A percentile compares a stretch with the other conserved stretches of the same genome.
These are phyloP conservation scores for Oreochromis niloticus DNA, from an alignment of 2,113 vertebrate genomes.

Conservation along the genomic window DNA sequence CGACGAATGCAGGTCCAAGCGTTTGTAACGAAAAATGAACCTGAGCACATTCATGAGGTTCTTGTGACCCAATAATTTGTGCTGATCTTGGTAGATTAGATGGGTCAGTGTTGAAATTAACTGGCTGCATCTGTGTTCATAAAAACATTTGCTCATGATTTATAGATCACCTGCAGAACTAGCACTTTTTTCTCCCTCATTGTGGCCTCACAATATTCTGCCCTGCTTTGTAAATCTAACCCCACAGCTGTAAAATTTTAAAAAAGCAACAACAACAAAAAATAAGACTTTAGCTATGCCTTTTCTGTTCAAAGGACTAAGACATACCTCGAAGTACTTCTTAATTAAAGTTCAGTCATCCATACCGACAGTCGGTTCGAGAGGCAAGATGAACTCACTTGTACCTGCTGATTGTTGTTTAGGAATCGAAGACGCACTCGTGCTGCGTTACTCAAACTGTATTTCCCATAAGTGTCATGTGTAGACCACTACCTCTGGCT, in stretches of 20 bases:
- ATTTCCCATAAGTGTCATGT: background rate
- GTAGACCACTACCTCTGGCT: background rate
- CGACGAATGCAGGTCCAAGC: background rate
- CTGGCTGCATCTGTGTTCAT: background rate
- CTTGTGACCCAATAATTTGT: background rate
- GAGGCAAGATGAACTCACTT: slow-evolving; percentile 36
- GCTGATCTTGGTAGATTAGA: background rate
- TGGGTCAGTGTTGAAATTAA: background rate
- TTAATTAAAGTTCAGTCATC: slow-evolving; percentile 49
- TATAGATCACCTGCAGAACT: background rate
- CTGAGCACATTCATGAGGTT: background rate
- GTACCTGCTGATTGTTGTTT: slow-evolving; percentile 46
- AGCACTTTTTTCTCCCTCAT: accelerated
- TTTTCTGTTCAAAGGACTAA: background rate
- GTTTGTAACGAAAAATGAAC: background rate
- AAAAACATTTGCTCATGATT: background rate
- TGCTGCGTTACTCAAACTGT: background rate
- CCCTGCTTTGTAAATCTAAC: background rate
- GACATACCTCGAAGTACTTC: slow-evolving; percentile 2
- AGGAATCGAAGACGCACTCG: background rate
- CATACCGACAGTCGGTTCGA: background rate
- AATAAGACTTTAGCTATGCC: background rate
- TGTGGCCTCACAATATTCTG: background rate
- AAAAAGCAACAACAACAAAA: background rate
- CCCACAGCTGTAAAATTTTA: background rate